Evolutionary conservation across 2,888 invertebrate species (phyloP).

Genomic region (Sacculina carcini): DNA sequence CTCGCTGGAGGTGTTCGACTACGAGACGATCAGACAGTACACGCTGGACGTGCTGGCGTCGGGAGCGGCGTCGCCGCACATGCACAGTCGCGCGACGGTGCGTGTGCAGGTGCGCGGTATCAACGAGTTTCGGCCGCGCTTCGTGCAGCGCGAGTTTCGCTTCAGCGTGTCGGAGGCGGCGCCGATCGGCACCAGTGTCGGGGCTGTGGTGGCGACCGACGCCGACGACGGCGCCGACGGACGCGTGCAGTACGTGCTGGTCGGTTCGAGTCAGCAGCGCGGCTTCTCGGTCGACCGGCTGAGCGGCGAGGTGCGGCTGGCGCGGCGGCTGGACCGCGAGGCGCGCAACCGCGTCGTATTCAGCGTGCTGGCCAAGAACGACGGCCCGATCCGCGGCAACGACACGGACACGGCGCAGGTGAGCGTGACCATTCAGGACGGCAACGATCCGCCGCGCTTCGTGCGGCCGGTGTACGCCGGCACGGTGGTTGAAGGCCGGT

Average conservation of each 20-base stretch:
- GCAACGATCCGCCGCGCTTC: conserved; percentile 87
- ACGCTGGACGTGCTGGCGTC: conserved; percentile 48
- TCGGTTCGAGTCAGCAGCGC: conserved; percentile 71
- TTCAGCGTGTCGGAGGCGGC: conserved; percentile 81
- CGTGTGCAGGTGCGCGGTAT: conserved; percentile 51
- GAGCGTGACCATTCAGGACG: conserved; percentile 75
- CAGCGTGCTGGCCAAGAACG: conserved; percentile 79
- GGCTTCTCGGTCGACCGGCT: conserved; percentile 64
- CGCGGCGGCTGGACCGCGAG: conserved; percentile 53
- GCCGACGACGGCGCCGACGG: conserved; percentile 69
- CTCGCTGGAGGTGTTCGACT: conserved; percentile 54
- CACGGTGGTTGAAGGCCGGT: conserved; percentile 50
- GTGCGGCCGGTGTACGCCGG: conserved; percentile 47
- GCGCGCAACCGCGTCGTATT: conserved; percentile 66
- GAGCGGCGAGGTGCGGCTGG: conserved; percentile 57
- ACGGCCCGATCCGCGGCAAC: conserved; percentile 73
- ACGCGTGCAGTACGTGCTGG: conserved; percentile 64
- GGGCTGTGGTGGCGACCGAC: conserved; percentile 61
- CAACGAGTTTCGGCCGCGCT: conserved; percentile 67
- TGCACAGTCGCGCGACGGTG: conserved; percentile 24
- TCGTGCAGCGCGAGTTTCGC: conserved; percentile 65
- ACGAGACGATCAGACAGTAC: conserved; percentile 51
- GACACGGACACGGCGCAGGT: conserved; percentile 88
- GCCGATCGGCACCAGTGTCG: conserved; percentile 55
- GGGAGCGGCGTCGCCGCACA: conserved; percentile 53